Conservation (phyloP, 1,140 invertebrate species). For the Drosophila saltans region DNA sequence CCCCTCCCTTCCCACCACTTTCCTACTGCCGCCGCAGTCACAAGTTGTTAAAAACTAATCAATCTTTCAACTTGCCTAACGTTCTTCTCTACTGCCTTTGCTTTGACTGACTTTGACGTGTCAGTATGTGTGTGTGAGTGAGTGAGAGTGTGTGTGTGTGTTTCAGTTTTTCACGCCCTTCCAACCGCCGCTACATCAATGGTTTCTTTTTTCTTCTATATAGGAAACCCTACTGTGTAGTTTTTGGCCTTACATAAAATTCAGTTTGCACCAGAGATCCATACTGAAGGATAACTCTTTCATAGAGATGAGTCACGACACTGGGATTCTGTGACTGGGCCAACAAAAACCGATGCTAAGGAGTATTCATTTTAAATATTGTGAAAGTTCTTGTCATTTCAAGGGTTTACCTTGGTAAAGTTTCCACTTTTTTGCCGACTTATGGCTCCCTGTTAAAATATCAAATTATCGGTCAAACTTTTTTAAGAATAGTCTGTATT, state of each 20-base stretch:
- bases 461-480: no score
- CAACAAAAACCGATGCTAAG: no score
- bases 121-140: conserved; percentile 19
- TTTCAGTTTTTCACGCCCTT: conserved; percentile 62
- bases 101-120: conserved; percentile 73
- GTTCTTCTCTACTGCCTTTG: conserved; percentile 58
- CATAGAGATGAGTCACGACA: not conserved
- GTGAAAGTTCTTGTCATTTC: no score
- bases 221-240: conserved; percentile 38
- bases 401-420: no score
- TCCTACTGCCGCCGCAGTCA: conserved; percentile 50
- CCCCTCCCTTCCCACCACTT: not conserved
- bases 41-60: conserved; percentile 82
- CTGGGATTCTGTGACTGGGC: not conserved
- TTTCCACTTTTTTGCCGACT: no score
- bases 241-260: conserved; percentile 76
- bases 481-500: no score
- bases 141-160: conserved; percentile 20
- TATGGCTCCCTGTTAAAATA: no score
- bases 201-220: conserved; percentile 52
- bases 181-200: not conserved
- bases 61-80: conserved; percentile 80
- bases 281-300: conserved; percentile 7
- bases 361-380: no score
- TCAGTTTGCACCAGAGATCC: conserved; percentile 34